Conservation (phyloP, 2,113 vertebrate species). For the Ahaetulla prasina region DNA sequence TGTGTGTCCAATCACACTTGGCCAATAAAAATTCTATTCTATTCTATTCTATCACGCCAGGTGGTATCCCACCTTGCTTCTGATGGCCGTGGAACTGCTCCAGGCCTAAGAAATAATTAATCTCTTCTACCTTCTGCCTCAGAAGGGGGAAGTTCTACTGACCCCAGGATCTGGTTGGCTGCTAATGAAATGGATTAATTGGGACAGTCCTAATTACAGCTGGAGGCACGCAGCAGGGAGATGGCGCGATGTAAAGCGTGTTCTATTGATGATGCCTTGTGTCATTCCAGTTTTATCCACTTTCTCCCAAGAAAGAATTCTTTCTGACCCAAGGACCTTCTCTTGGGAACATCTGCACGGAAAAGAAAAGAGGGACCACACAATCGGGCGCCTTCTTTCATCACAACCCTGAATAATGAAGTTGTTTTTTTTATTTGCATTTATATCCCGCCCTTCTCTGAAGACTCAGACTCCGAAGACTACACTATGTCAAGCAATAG, state of each 20-base stretch:
- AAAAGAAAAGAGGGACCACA: not conserved
- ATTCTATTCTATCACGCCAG: too few relatives aligned
- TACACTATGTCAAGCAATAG: too few relatives aligned
- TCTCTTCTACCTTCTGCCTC: not conserved
- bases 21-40: too few relatives aligned
- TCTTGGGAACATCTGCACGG: not conserved
- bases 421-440: too few relatives aligned
- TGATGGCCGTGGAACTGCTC: not conserved
- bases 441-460: too few relatives aligned
- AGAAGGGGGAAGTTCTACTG: not conserved
- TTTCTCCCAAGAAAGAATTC: too few relatives aligned
- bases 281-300: not conserved
- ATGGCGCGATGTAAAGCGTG: not conserved
- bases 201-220: not conserved
- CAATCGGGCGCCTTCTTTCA: not conserved
- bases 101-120: not conserved
- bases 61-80: not conserved
- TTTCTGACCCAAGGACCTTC: not conserved
- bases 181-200: slow-evolving; percentile 33
- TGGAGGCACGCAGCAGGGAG: not conserved
- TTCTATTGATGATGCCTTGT: not conserved
- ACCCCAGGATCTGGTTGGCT: not conserved
- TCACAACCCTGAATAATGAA: not conserved
- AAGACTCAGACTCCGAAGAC: too few relatives aligned
- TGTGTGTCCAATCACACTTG: too few relatives aligned